Evolutionary conservation across 37 sponge, comb jelly and placozoan species (phyloP), one percentile per base, ranked within the genome.

Genomic region (Haliclona indistincta): DNA sequence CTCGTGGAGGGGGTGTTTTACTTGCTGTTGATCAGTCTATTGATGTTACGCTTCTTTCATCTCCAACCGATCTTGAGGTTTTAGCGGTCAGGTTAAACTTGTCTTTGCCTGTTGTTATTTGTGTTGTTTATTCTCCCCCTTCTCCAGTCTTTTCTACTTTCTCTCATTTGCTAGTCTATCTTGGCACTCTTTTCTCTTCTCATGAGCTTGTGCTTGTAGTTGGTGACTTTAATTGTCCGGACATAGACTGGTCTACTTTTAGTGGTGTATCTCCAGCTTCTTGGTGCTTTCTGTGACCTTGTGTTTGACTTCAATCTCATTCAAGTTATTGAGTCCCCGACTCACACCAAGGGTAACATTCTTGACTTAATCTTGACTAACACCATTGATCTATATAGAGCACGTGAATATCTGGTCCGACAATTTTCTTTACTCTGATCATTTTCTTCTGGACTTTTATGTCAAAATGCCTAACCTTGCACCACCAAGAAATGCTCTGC

Each of bases 1-100:
- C 80, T 28, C 43, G 70, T 33, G 80, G 80, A 44, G 80, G 80
- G 29, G 80, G 80, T 3, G 70, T 58, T 33, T 35, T 79, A 3
- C 2, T 79, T 4, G 80, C 71, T 28, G 45, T 79, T 25, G 23
- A 68, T 32, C 39, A 56, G 29, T 19, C 6, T 10, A 43, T 69
- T 42, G 63, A 30, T 39, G 23, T 43, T 44, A 79, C n/a, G 7
- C 33, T 79, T 2, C 35, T 70, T 38, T 52, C 45, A 7, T 34
- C 37, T 20, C 70, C 80, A 29, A 32, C 47, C 4, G 25, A 79
- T 23, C 28, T 69, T 23, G 80, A 79, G 60, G 5, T 58, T 42
- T 20, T 79, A 26, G 32, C 45, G 39, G 30, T 79, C 4, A 19
- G 8, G 17, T n/a, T 67, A 10, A 38, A 38, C 22, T 6, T 45